phyloP scores from a whole-genome alignment of 2,113 vertebrate genomes.

The Stomatorhinus ivindoensis region DNA sequence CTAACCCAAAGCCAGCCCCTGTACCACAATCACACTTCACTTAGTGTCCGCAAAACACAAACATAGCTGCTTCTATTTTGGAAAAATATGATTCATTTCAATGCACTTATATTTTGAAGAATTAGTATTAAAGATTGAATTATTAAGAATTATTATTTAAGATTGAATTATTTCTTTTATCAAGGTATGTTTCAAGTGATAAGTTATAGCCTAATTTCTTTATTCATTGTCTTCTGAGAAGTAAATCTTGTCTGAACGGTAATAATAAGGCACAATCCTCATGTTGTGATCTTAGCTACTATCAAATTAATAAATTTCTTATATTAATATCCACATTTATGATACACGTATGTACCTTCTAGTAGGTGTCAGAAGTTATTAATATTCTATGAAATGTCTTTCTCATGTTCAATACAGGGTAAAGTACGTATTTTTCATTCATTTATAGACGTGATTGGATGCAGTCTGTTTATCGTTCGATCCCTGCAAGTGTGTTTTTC shows the following conservation, averaged over 20 bases:
- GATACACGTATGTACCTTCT: not conserved
- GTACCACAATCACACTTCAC: not conserved
- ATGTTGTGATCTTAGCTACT: not conserved
- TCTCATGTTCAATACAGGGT: constrained; percentile 61
- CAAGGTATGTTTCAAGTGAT: not conserved
- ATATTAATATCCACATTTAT: not conserved
- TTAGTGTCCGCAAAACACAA: not conserved
- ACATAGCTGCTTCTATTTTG: not conserved
- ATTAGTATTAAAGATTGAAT: too few relatives aligned
- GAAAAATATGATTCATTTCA: not conserved
- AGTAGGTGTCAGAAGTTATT: constrained; percentile 21
- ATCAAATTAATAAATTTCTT: not conserved
- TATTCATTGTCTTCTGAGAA: not conserved
- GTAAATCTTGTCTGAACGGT: not conserved
- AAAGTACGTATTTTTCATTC: constrained; percentile 66
- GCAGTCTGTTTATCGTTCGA: constrained; percentile 39
- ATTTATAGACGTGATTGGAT: constrained; percentile 54
- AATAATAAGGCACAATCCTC: not conserved
- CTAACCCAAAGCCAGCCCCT: not conserved
- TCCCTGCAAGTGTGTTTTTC: constrained; percentile 25
- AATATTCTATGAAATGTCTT: constrained; percentile 59
- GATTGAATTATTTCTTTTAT: not conserved
- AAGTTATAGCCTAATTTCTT: not conserved
- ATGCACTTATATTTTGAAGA: not conserved
- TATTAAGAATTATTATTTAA: too few relatives aligned